A percentile compares a stretch with the other conserved stretches of the same genome.
These are phyloP conservation scores for Stegostoma tigrinum DNA, from an alignment of 2,113 vertebrate genomes.

Conservation along the genomic window DNA sequence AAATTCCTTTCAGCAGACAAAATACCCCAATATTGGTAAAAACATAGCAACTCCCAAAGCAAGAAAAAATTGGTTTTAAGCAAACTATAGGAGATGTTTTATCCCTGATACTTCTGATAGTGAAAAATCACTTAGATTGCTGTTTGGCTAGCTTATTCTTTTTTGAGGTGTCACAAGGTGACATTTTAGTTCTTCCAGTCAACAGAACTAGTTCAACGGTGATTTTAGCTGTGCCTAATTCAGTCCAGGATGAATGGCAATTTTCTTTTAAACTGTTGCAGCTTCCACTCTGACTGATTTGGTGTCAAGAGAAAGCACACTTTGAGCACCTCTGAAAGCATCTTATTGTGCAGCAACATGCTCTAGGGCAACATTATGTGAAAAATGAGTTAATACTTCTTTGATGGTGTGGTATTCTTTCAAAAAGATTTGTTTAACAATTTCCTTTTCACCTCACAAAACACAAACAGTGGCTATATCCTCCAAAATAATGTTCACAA, in stretches of 20 bases:
- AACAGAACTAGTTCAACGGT: background rate
- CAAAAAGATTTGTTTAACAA: constrained; percentile 37
- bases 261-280: constrained; percentile 35
- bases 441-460: constrained; percentile 32
- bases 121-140: background rate
- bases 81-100: constrained; percentile 16
- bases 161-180: constrained; percentile 8
- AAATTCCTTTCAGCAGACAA: constrained; percentile 27
- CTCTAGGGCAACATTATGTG: constrained; percentile 34
- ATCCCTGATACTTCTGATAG: background rate
- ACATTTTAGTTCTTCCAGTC: constrained; percentile 3
- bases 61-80: background rate
- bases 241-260: constrained; percentile 23
- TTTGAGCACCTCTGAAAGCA: constrained; percentile 34
- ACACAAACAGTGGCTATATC: background rate
- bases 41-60: background rate
- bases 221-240: constrained; percentile 18
- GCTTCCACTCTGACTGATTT: constrained; percentile 27
- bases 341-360: constrained; percentile 31
- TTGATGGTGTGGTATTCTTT: constrained; percentile 20
- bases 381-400: constrained; percentile 36
- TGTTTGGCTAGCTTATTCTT: background rate
- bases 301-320: constrained; percentile 24
- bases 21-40: background rate
- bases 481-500: constrained; percentile 21